These are phyloP conservation scores for Chaetodon auriga DNA, from an alignment of 2,113 vertebrate genomes.

Conservation along the genomic window DNA sequence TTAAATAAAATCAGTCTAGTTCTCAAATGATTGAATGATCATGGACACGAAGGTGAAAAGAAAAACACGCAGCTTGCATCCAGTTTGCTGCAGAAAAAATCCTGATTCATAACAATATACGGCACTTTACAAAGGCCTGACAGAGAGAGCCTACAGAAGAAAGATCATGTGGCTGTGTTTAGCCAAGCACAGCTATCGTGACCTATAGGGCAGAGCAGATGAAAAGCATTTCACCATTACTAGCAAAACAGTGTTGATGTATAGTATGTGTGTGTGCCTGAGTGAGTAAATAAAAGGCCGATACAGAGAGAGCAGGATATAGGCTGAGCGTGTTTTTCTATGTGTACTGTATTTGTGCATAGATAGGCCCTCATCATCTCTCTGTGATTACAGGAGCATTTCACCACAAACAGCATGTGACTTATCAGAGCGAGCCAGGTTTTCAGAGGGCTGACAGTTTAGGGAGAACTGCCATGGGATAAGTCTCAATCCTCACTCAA, in stretches of 20 bases:
- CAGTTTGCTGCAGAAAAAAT: not conserved
- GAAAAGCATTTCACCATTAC: constrained; percentile 37
- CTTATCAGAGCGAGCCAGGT: constrained; percentile 74
- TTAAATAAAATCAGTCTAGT: not conserved
- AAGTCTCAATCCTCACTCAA: constrained; percentile 65
- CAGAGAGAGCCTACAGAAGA: not conserved
- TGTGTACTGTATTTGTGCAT: constrained; percentile 45
- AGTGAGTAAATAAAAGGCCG: constrained; percentile 6
- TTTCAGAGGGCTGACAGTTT: constrained; percentile 71
- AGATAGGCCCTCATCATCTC: constrained; percentile 66
- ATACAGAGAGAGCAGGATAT: not conserved
- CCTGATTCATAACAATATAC: constrained; percentile 6
- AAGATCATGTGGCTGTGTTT: constrained; percentile 20
- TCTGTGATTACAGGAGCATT: constrained; percentile 56
- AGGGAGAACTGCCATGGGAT: constrained; percentile 61
- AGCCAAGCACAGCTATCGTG: constrained; percentile 33
- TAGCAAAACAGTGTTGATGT: constrained; percentile 10
- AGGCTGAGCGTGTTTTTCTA: constrained; percentile 4
- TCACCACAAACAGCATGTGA: constrained; percentile 66
- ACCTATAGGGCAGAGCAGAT: constrained; percentile 26
- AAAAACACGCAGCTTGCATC: not conserved
- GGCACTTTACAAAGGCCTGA: not conserved
- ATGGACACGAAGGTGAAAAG: not conserved
- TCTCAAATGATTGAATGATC: not conserved
- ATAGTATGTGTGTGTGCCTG: not conserved